Percentiles rank a stretch among this genome's conserved stretches.
phyloP scores from a whole-genome alignment of 1,140 invertebrate species.

The Lutraria rhynchaena region DNA sequence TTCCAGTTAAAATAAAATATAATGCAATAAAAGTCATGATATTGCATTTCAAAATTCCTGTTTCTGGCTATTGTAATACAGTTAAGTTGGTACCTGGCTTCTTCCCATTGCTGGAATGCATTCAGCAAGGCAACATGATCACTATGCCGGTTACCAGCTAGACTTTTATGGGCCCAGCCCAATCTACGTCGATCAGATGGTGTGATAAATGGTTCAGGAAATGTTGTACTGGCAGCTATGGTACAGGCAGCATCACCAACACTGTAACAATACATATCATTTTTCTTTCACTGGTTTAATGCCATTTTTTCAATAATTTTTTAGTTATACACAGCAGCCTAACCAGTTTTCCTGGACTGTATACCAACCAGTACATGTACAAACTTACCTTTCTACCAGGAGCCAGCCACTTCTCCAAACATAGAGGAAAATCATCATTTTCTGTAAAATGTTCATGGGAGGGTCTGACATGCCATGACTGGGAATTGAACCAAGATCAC shows the following conservation, averaged over 20 bases:
- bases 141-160: slow-evolving; percentile 93
- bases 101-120: slow-evolving; percentile 94
- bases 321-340: no score
- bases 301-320: no score
- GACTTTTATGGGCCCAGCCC: slow-evolving; percentile 81
- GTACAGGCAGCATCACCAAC: slow-evolving; percentile 94
- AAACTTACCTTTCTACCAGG: no score
- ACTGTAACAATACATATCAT: slow-evolving; percentile 79
- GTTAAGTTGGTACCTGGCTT: slow-evolving; percentile 83
- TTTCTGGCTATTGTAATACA: neutral
- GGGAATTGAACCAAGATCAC: no score
- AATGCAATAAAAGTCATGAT: neutral
- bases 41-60: neutral
- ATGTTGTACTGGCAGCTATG: slow-evolving; percentile 94
- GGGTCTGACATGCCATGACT: no score
- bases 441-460: no score
- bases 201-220: slow-evolving; percentile 92
- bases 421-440: no score
- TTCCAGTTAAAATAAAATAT: neutral
- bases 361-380: no score
- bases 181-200: slow-evolving; percentile 76
- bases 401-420: no score
- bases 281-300: no score
- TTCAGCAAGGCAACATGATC: slow-evolving; percentile 98
- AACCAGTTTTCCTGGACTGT: no score